Conservation (phyloP, 2,888 invertebrate species). For the Epicampocera succincta region DNA sequence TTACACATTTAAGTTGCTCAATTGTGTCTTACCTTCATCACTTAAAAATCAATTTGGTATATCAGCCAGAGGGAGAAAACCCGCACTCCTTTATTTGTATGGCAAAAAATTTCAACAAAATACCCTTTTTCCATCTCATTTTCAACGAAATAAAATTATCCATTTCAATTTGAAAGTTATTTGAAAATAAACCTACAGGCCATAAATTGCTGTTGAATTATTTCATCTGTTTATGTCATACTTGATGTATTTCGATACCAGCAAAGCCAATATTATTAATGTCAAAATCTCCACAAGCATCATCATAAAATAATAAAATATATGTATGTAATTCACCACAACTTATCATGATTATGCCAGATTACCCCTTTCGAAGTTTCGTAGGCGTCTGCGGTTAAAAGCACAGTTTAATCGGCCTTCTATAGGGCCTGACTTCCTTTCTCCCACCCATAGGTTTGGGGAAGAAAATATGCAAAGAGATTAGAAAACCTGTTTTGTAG, state of each 20-base stretch:
- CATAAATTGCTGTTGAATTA: not conserved
- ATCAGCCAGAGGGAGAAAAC: too few relatives aligned
- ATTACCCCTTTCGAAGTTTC: constrained; percentile 34
- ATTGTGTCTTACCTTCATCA: too few relatives aligned
- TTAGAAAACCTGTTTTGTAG: too few relatives aligned
- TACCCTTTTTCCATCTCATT: not conserved
- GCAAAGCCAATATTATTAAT: not conserved
- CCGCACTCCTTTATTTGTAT: too few relatives aligned
- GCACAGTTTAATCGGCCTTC: too few relatives aligned
- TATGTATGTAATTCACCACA: constrained; percentile 39
- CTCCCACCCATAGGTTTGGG: too few relatives aligned
- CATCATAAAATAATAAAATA: constrained; percentile 17
- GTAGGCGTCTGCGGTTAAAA: not conserved
- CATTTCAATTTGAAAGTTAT: constrained; percentile 33
- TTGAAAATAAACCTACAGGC: not conserved
- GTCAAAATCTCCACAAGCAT: constrained; percentile 4
- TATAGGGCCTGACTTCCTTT: too few relatives aligned
- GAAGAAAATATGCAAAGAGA: too few relatives aligned
- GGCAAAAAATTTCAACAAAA: constrained; percentile 4
- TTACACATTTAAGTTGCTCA: too few relatives aligned
- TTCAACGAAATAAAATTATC: constrained; percentile 4
- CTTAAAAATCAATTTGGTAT: too few relatives aligned
- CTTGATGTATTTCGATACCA: constrained; percentile 46
- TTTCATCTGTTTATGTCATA: constrained; percentile 36
- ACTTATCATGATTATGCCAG: constrained; percentile 38